phyloP scores from a whole-genome alignment of 2,888 invertebrate genomes.

The Polymixis lichenea region DNA sequence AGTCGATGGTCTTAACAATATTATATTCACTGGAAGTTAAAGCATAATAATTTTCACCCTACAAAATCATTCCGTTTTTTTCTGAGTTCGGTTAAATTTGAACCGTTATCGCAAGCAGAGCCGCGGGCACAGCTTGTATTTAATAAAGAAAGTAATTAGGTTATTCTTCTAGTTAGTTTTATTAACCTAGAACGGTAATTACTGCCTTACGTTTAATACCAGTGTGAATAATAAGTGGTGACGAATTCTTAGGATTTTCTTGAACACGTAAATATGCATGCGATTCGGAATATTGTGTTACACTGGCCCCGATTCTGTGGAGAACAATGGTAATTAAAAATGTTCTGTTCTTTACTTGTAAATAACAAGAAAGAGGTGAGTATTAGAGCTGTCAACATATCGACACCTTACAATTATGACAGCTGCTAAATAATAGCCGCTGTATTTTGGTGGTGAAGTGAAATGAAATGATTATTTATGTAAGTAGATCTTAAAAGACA shows the following conservation, averaged over 20 bases:
- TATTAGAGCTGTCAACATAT: background rate
- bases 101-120: background rate
- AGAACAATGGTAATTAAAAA: slow-evolving; percentile 13
- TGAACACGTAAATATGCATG: slow-evolving; percentile 45
- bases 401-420: background rate
- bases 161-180: slow-evolving; percentile 48
- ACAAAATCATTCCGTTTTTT: background rate
- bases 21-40: background rate
- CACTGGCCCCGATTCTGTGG: slow-evolving; percentile 35
- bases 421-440: background rate
- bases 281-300: slow-evolving; percentile 38
- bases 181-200: slow-evolving; percentile 44
- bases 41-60: no score
- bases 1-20: background rate
- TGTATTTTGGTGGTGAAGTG: background rate
- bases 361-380: no score
- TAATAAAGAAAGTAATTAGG: slow-evolving; percentile 48
- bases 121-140: background rate
- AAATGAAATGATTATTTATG: no score
- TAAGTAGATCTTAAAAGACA: no score
- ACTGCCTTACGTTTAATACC: slow-evolving; percentile 39
- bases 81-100: background rate
- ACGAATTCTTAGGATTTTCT: slow-evolving; percentile 48
- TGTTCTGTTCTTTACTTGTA: background rate
- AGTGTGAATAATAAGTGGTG: slow-evolving; percentile 51